These are phyloP conservation scores for Chromis chromis DNA, from an alignment of 2,797 vertebrate genomes.

Conservation along the genomic window DNA sequence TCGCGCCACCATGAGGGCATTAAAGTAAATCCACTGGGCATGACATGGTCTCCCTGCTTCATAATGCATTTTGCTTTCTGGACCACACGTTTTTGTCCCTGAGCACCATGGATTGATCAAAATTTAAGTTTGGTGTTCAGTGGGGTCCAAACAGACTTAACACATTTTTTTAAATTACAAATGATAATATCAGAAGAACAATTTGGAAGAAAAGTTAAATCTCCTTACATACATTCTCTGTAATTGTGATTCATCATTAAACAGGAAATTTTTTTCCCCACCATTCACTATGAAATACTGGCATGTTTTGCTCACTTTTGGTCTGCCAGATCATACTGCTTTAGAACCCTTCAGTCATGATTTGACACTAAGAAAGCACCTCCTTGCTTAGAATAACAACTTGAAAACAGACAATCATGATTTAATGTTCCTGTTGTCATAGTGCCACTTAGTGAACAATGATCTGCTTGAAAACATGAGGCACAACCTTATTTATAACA, in stretches of 20 bases:
- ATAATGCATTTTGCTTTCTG: too few relatives aligned
- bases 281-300: not conserved
- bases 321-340: too few relatives aligned
- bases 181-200: not conserved
- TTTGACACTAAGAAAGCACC: not conserved
- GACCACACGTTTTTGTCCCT: too few relatives aligned
- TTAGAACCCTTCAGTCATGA: not conserved
- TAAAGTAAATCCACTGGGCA: too few relatives aligned
- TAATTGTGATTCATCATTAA: not conserved
- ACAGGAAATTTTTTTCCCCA: not conserved
- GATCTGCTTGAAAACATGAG: too few relatives aligned
- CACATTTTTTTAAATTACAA: not conserved
- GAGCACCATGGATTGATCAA: not conserved
- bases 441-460: too few relatives aligned
- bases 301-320: not conserved
- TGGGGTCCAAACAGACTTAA: not conserved
- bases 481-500: not conserved
- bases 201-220: not conserved
- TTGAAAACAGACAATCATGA: too few relatives aligned
- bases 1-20: too few relatives aligned
- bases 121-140: not conserved
- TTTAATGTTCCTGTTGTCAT: too few relatives aligned
- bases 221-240: too few relatives aligned
- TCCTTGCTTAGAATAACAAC: not conserved
- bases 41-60: too few relatives aligned